Conservation (phyloP, 2,888 invertebrate genomes). For the Folsomia manolachei region DNA sequence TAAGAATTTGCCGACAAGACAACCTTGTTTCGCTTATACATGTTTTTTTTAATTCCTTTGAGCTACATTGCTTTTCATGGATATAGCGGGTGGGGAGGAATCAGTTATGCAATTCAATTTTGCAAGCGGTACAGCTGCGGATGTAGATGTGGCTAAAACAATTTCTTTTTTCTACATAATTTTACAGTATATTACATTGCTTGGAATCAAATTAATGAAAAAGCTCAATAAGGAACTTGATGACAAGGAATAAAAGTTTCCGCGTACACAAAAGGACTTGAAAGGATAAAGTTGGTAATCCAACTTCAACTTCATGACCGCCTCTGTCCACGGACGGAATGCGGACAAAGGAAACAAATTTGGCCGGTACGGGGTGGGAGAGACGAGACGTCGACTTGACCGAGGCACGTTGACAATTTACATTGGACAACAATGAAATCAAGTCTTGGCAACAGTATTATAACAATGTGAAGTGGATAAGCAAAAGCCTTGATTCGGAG, state of each 20-base stretch:
- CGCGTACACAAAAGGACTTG: not conserved
- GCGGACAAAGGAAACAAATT: conserved; percentile 4
- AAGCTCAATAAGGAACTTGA: not conserved
- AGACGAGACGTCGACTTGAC: no score
- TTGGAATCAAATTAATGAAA: not conserved
- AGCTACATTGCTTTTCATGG: not conserved
- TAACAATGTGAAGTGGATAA: not conserved
- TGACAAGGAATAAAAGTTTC: not conserved
- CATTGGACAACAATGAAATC: not conserved
- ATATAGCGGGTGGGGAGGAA: no score
- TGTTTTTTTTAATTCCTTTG: not conserved
- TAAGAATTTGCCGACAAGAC: conserved; percentile 1
- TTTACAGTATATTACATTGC: no score
- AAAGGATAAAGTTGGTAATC: no score
- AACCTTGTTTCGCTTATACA: not conserved
- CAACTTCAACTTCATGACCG: no score
- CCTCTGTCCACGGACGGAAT: no score
- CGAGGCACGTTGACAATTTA: conserved; percentile 5
- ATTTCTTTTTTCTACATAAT: not conserved
- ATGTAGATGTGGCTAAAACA: not conserved
- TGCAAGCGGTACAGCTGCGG: no score
- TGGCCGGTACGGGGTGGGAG: not conserved
- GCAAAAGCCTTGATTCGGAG: not conserved
- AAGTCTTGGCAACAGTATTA: no score
- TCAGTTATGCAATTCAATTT: no score